A percentile compares a stretch with the other conserved stretches of the same genome.
These are phyloP conservation scores for Eupithecia exiguata DNA, from an alignment of 2,888 invertebrate species.

Conservation along the genomic window DNA sequence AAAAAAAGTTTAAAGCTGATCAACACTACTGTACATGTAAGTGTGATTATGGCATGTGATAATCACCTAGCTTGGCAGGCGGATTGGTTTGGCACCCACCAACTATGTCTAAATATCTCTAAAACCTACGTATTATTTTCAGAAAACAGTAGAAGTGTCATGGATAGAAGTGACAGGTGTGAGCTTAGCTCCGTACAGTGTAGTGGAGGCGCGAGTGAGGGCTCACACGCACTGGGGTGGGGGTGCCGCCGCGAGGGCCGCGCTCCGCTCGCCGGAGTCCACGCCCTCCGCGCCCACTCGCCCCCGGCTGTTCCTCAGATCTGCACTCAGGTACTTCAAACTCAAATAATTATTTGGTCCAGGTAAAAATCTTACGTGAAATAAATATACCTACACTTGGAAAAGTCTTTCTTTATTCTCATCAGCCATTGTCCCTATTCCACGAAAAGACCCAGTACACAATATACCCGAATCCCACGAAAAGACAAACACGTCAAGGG, in stretches of 20 bases:
- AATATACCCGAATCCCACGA: no score
- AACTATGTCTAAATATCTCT: not conserved
- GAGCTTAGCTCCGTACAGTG: constrained; percentile 87
- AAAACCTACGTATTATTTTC: constrained; percentile 17
- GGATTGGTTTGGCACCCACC: not conserved
- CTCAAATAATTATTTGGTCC: not conserved
- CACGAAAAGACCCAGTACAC: no score
- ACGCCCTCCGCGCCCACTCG: constrained; percentile 89
- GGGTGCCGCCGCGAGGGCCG: constrained; percentile 85
- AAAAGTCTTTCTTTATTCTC: not conserved
- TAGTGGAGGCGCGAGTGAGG: constrained; percentile 88
- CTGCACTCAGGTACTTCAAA: constrained; percentile 47
- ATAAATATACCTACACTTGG: not conserved
- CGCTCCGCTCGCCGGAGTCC: constrained; percentile 90
- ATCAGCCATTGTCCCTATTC: no score
- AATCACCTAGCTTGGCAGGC: no score
- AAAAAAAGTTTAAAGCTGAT: no score
- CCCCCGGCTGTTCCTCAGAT: constrained; percentile 88
- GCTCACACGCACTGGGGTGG: constrained; percentile 91
- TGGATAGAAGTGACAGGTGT: constrained; percentile 75
- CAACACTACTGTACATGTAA: no score
- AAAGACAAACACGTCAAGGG: no score
- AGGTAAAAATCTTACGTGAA: no score
- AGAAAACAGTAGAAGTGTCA: constrained; percentile 82
- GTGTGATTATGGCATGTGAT: no score